Evolutionary conservation across 2,797 vertebrate species (phyloP).

Genomic region (Hippopotamyrus pictus): DNA sequence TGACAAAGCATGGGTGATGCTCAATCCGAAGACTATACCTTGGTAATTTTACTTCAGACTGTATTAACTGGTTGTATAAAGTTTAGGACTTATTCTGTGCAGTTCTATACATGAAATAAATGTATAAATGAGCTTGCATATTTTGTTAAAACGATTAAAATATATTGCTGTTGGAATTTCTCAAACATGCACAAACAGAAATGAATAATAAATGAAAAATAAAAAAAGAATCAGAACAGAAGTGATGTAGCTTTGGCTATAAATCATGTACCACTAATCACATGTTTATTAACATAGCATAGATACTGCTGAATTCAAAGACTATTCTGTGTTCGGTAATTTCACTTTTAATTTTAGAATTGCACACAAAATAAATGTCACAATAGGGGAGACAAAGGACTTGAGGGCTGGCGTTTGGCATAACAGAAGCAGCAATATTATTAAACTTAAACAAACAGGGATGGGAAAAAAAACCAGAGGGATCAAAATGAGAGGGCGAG

Average conservation of each 20-base stretch:
- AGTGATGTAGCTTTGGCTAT: conserved; percentile 40
- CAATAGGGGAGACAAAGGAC: not conserved
- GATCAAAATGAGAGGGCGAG: not conserved
- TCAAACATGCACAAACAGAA: not conserved
- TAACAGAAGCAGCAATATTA: not conserved
- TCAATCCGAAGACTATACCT: not conserved
- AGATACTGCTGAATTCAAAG: not conserved
- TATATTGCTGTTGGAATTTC: not conserved
- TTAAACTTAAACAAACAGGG: not conserved
- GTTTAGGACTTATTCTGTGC: not conserved
- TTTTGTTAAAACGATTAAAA: not conserved
- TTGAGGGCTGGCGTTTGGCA: not conserved
- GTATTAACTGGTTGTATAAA: not conserved
- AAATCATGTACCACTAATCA: conserved; percentile 65
- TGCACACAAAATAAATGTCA: not conserved
- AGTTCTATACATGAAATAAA: not conserved
- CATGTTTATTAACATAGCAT: not conserved
- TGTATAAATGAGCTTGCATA: not conserved
- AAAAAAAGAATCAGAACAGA: conserved; percentile 26
- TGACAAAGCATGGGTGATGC: not conserved
- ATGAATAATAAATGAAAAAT: not conserved
- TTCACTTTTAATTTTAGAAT: not conserved
- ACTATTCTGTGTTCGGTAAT: not conserved
- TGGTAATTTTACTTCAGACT: not conserved
- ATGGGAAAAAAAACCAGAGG: not conserved